A percentile compares a stretch with the other conserved stretches of the same genome.
Conservation (phyloP, 2,113 vertebrate species). For the Apodemus sylvaticus region DNA sequence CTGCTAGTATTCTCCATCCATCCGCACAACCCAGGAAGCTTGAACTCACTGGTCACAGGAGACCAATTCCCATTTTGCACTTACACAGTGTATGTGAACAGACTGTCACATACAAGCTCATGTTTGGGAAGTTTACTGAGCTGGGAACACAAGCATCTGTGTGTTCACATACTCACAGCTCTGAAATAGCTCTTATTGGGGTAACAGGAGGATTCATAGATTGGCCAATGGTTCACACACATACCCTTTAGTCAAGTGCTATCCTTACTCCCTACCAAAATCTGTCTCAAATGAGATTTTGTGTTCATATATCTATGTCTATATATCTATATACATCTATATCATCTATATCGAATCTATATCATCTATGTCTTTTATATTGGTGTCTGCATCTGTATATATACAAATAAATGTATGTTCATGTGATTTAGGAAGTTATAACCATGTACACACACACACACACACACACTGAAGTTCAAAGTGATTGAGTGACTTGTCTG, state of each 20-base stretch:
- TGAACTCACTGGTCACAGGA: constrained; percentile 62
- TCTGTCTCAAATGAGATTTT: background rate
- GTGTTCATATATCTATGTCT: background rate
- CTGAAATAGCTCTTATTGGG: background rate
- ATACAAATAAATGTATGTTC: background rate
- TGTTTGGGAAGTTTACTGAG: constrained; percentile 25
- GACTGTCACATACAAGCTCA: constrained; percentile 6
- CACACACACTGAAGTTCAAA: background rate
- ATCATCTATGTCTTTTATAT: background rate
- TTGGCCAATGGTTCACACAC: background rate
- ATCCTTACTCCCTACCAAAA: background rate
- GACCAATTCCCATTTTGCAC: constrained; percentile 59
- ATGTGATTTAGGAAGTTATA: background rate
- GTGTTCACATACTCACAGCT: background rate
- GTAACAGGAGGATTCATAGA: background rate
- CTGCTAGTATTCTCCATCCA: constrained; percentile 66
- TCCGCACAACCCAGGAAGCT: constrained; percentile 17
- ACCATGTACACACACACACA: background rate
- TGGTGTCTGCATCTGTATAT: no score
- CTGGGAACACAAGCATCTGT: constrained; percentile 7
- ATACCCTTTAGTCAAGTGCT: background rate
- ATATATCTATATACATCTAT: no score
- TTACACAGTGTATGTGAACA: constrained; percentile 34
- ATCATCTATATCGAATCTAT: no score
- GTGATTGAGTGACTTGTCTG: background rate